Conservation (phyloP, 2,797 vertebrate genomes). For the Malacoctenus gilli region DNA sequence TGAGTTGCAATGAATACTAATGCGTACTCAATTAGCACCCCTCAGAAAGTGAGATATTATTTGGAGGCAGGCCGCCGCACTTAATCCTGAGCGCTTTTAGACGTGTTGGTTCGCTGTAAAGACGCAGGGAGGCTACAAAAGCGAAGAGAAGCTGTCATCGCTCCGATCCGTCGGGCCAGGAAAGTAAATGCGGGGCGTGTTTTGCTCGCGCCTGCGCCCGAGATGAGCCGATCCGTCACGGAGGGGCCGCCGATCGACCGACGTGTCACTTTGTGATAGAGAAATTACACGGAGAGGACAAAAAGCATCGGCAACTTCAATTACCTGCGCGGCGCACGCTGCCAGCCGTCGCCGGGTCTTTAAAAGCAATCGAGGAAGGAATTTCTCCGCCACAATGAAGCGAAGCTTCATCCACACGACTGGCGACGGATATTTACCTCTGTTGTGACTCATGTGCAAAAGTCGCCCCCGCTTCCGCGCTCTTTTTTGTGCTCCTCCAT, state of each 20-base stretch:
- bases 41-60: constrained; percentile 65
- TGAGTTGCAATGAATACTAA: constrained; percentile 73
- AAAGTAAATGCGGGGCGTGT: constrained; percentile 71
- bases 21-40: constrained; percentile 68
- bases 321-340: constrained; percentile 68
- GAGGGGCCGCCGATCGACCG: constrained; percentile 70
- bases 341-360: constrained; percentile 62
- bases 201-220: constrained; percentile 52
- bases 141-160: constrained; percentile 31
- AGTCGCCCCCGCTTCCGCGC: constrained; percentile 14
- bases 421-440: constrained; percentile 48
- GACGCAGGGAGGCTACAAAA: constrained; percentile 20
- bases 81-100: constrained; percentile 52
- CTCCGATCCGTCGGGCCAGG: constrained; percentile 39
- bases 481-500: constrained; percentile 1
- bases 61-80: constrained; percentile 39
- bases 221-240: constrained; percentile 77
- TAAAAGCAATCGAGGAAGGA: constrained; percentile 66
- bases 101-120: constrained; percentile 40
- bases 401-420: constrained; percentile 52
- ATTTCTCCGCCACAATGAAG: constrained; percentile 59
- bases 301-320: constrained; percentile 72
- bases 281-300: constrained; percentile 79
- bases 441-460: constrained; percentile 30
- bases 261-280: constrained; percentile 74